Conservation (phyloP, 1,140 invertebrate genomes). For the Rhagoletis zephyria region DNA sequence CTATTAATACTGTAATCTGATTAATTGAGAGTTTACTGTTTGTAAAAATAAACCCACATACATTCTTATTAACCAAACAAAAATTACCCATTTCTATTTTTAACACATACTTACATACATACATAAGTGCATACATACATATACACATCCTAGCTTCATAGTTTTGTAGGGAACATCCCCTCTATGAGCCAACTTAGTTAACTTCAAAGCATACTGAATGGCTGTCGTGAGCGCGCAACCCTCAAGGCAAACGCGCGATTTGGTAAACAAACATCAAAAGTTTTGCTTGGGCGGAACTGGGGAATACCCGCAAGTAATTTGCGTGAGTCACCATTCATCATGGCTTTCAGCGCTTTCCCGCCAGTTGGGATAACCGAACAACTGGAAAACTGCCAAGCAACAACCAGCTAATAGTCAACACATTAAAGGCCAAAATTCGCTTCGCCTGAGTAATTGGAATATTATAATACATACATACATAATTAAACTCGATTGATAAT, state of each 20-base stretch:
- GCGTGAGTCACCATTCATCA: constrained; percentile 18
- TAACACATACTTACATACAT: background rate
- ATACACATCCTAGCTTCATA: background rate
- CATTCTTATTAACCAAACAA: background rate
- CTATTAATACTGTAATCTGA: constrained; percentile 50
- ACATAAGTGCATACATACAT: background rate
- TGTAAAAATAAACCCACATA: background rate
- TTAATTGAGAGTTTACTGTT: constrained; percentile 37
- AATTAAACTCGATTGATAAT: constrained; percentile 14
- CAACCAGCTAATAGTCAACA: background rate
- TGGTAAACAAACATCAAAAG: constrained; percentile 40
- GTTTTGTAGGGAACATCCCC: background rate
- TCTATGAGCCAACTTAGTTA: background rate
- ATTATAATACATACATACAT: constrained; percentile 51
- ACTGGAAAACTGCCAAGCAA: background rate
- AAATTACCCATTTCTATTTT: background rate
- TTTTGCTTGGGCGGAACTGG: constrained; percentile 15
- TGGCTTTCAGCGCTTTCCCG: too few species aligned
- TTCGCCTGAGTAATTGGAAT: constrained; percentile 33
- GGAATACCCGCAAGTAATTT: constrained; percentile 37
- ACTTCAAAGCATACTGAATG: background rate
- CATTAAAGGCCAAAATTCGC: constrained; percentile 39
- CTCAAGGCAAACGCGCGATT: constrained; percentile 46
- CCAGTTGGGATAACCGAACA: background rate
- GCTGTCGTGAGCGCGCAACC: background rate